Base-by-base conservation (phyloP, 2,113 vertebrate species). In the Glareola pratincola region DNA sequence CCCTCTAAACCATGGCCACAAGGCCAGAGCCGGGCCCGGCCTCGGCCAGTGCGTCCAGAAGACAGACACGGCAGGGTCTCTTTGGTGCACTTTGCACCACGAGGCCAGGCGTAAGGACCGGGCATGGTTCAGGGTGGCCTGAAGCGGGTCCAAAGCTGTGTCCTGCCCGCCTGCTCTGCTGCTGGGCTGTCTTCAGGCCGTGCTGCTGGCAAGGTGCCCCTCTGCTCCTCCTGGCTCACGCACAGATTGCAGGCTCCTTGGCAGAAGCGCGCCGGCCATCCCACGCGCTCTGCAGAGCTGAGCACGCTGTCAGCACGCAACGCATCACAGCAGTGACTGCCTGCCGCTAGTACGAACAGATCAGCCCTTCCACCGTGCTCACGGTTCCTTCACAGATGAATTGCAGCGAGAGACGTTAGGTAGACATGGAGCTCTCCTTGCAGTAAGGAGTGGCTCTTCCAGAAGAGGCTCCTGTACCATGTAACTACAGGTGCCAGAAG, bases 131-230 rank as follows among this genome's bases (percentile, higher is more conserved):
- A 72, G 56, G 45, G 84, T 36, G 43, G 43, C 60, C 73, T 81
- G 87, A 80, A 87, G 39, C 0, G 0, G 29, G 22, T 47, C 74
- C 89, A 78, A 51, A 74, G 84, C 56, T 0, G 0, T 5, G 67
- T 54, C 80, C 77, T 78, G 77, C 79, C 83, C 24, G 66, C 53
- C 63, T 41, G 64, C 86, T 59, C 80, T 80, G 76, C 78, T 90
- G 90, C 92, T 34, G 47, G 90, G 71, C 66, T 66, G 74, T 90
- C 90, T 84, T 26, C 10, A 47, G 90, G 85, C 92, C 60, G 2
- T 4, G 66, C 93, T 91, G 94, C 77, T 93, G 95, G 94, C 87
- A 60, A 90, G 69, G 43, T 81, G 84, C 74, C 85, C 37, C 84
- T 34, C 36, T 0, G 12, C 53, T 72, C 56, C 88, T 93, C 77